Evolutionary conservation across 64 coral and sea anemone species (phyloP).

Genomic region (Acropora yongei): DNA sequence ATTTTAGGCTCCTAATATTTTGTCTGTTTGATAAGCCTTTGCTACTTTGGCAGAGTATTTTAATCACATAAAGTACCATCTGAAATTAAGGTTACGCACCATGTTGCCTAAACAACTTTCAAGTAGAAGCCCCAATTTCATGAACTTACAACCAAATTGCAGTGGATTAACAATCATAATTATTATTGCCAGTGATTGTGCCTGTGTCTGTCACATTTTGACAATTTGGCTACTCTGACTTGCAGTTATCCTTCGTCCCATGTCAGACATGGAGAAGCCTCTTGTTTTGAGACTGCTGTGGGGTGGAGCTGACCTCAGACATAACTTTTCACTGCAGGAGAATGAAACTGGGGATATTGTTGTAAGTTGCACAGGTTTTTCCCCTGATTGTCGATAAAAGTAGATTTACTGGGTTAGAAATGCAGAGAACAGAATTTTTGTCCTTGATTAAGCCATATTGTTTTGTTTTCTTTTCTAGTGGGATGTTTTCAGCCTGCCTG

Average conservation of each 20-base stretch:
- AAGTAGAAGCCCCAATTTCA: too few relatives aligned
- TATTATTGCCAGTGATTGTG: too few relatives aligned
- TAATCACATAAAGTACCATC: too few relatives aligned
- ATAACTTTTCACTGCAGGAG: conserved; percentile 96
- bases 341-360: conserved; percentile 99
- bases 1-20: too few relatives aligned
- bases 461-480: conserved; percentile 65
- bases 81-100: too few relatives aligned
- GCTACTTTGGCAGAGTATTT: too few relatives aligned
- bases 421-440: too few relatives aligned
- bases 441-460: neutral
- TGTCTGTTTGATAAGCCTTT: too few relatives aligned
- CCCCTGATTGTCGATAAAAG: neutral
- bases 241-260: conserved; percentile 92
- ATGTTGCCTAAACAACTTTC: too few relatives aligned
- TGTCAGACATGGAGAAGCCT: conserved; percentile 91
- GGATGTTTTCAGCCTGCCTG: conserved; percentile 91
- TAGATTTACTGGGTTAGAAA: neutral
- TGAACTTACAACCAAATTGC: too few relatives aligned
- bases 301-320: conserved; percentile 93
- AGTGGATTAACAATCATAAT: too few relatives aligned
- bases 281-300: conserved; percentile 87
- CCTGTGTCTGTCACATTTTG: too few relatives aligned
- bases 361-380: conserved; percentile 45
- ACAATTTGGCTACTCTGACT: neutral